Base-by-base conservation (phyloP, 2,797 vertebrate genomes). In the Pitangus sulphuratus region DNA sequence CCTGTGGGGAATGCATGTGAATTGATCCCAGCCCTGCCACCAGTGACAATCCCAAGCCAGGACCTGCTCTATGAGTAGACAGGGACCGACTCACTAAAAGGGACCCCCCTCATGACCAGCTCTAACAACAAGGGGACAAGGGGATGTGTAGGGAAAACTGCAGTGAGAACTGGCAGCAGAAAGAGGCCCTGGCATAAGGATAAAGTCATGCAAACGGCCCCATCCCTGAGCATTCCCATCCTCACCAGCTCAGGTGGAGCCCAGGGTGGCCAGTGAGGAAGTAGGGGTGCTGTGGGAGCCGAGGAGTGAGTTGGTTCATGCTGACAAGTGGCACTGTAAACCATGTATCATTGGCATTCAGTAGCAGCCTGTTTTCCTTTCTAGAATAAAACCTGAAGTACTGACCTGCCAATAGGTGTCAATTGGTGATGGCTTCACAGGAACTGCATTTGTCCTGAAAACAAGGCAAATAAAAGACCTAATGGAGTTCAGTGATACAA, bases 171-270 rank as follows among this genome's bases (percentile, higher is more conserved):
- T 8, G 3, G 51, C 28, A 22, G 60, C 5, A 1, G 33, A 6
- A 12, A 56, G 39, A 22, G 9, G 21, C 16, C n/a, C 48, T 5
- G 42, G 30, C 28, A 8, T 0, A 18, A 22, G 48, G 44, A 18
- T 5, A 3, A 37, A 37, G 31, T 9, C 31, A 50, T 12, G 12
- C 33, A 35, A 26, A 4, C 0, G 6, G 40, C 15, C 20, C n/a
- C 0, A 0, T 5, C 14, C 19, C 58, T 12, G 54, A 8, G 11
- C 1, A 0, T 1, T 4, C 40, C 42, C 0, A 3, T 16, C 68
- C 83, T 42, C 0, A 1, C 8, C 31, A 12, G 47, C 65, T 28
- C 51, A 3, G 39, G 4, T 1, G n/a, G 30, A 7, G 56, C 18
- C 66, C 9, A 10, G 50, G 35, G 13, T 6, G 2, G 2, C 19